These are phyloP conservation scores for Cephalopholis sonnerati DNA, from an alignment of 2,113 vertebrate species.

Conservation along the genomic window DNA sequence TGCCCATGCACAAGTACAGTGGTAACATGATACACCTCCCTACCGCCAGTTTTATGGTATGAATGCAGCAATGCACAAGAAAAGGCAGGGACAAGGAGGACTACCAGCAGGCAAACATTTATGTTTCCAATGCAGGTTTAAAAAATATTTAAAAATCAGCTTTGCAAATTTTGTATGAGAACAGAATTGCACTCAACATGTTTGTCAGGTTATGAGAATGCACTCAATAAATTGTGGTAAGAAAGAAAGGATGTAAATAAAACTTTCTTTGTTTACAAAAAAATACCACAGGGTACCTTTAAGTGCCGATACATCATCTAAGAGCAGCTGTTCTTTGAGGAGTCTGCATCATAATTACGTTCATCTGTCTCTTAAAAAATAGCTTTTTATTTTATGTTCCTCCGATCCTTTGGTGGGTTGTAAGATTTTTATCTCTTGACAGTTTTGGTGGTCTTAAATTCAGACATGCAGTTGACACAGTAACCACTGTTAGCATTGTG, in stretches of 20 bases:
- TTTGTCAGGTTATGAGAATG: not conserved
- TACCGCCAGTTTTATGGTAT: not conserved
- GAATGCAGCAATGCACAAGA: not conserved
- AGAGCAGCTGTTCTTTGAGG: slow-evolving; percentile 1
- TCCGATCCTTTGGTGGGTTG: not conserved
- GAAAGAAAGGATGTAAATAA: not conserved
- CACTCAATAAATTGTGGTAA: not conserved
- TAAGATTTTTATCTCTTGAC: not conserved
- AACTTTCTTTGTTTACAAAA: not conserved
- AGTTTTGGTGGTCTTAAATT: not conserved
- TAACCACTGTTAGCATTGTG: not conserved
- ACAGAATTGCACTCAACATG: not conserved
- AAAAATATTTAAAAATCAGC: no score
- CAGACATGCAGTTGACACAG: not conserved
- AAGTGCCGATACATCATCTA: not conserved
- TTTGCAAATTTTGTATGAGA: no score
- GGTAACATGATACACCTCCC: no score
- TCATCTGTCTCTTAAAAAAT: not conserved
- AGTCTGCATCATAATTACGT: not conserved
- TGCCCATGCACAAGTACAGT: no score
- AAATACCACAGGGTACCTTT: not conserved
- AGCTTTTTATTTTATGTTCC: not conserved
- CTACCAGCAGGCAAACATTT: no score
- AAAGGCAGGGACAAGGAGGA: not conserved
- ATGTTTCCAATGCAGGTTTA: no score